Percentiles rank a stretch among this genome's conserved stretches.
Evolutionary conservation across 2,888 invertebrate genomes (phyloP).

Genomic region (Hypolimnas misippus): DNA sequence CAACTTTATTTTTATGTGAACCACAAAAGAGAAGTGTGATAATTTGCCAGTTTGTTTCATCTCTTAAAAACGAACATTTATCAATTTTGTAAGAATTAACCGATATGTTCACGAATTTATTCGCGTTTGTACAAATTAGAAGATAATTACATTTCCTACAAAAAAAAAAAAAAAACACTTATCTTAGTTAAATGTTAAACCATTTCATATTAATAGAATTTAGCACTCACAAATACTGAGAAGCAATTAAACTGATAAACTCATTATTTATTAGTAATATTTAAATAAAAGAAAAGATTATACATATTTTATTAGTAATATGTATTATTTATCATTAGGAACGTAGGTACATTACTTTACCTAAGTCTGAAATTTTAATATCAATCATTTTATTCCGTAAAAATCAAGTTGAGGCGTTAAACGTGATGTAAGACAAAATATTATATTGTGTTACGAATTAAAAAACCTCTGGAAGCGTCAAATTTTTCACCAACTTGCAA

Average conservation of each 20-base stretch:
- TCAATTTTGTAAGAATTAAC: neutral
- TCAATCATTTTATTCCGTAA: neutral
- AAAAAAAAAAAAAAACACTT: neutral
- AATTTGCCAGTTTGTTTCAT: constrained; percentile 2
- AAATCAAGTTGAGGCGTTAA: constrained; percentile 16
- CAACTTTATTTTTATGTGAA: constrained; percentile 39
- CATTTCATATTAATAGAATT: too few relatives aligned
- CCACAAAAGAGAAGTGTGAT: constrained; percentile 27
- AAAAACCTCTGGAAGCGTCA: constrained; percentile 36
- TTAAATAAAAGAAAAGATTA: too few relatives aligned
- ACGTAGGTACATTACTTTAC: too few relatives aligned
- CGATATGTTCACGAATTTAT: too few relatives aligned
- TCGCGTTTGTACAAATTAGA: too few relatives aligned
- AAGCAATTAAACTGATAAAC: too few relatives aligned
- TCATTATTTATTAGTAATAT: too few relatives aligned
- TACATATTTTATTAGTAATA: too few relatives aligned
- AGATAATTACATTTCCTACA: neutral
- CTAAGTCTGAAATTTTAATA: too few relatives aligned
- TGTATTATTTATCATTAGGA: too few relatives aligned
- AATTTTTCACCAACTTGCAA: constrained; percentile 42
- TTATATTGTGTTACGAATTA: constrained; percentile 33
- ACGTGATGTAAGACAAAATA: constrained; percentile 8
- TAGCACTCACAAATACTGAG: too few relatives aligned
- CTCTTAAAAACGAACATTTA: neutral
- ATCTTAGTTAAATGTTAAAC: neutral